phyloP scores from a whole-genome alignment of 2,113 vertebrate genomes.

The Coreoperca whiteheadi region DNA sequence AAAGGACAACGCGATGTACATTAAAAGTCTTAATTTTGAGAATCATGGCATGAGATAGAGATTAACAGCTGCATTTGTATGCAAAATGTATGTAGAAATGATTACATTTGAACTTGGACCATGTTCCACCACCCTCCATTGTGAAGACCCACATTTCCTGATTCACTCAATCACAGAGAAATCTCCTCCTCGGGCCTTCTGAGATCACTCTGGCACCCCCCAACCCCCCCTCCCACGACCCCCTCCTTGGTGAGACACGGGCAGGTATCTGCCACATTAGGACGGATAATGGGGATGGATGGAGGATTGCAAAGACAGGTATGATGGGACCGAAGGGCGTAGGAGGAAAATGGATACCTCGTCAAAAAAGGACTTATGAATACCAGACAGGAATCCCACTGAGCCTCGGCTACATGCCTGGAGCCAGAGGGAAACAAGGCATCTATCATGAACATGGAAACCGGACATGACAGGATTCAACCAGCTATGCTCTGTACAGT shows the following conservation, averaged over 20 bases:
- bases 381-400: slow-evolving; percentile 48
- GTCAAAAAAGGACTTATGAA: slow-evolving; percentile 47
- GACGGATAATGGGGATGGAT: slow-evolving; percentile 62
- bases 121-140: not conserved
- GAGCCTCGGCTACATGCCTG: slow-evolving; percentile 32
- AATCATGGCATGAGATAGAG: not conserved
- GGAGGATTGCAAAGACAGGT: slow-evolving; percentile 23
- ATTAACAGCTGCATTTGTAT: not conserved
- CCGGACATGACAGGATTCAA: slow-evolving; percentile 52
- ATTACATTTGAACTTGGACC: not conserved
- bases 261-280: slow-evolving; percentile 46
- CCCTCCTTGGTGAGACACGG: slow-evolving; percentile 1
- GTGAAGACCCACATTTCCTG: not conserved
- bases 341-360: slow-evolving; percentile 51
- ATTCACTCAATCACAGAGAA: slow-evolving; percentile 26
- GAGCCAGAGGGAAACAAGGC: slow-evolving; percentile 60
- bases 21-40: not conserved
- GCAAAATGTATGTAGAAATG: not conserved
- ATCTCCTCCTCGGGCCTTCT: not conserved
- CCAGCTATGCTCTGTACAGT: slow-evolving; percentile 26
- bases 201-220: not conserved
- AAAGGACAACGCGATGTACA: not conserved
- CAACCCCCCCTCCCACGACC: not conserved
- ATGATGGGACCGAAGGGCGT: slow-evolving; percentile 23
- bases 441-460: slow-evolving; percentile 59